Conservation (phyloP, 2,888 invertebrate species). For the Scaptomyza flava region DNA sequence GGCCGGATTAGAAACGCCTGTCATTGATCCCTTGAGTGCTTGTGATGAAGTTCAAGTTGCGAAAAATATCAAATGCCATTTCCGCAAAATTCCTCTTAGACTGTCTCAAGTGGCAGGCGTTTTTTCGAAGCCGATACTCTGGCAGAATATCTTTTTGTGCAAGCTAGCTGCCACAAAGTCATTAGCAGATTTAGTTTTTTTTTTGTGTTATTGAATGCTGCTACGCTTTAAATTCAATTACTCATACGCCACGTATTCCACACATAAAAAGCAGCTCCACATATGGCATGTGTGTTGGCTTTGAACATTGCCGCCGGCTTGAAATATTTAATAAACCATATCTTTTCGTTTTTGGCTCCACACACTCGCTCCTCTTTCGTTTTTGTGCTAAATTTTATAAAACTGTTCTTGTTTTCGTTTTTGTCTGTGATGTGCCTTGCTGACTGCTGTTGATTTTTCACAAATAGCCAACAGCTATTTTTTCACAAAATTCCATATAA, state of each 20-base stretch:
- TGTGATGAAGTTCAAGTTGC: slow-evolving; percentile 23
- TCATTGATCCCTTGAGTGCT: slow-evolving; percentile 47
- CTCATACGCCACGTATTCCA: slow-evolving; percentile 41
- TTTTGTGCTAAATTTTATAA: slow-evolving; percentile 45
- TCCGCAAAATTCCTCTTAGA: slow-evolving; percentile 48
- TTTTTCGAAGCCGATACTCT: slow-evolving; percentile 25
- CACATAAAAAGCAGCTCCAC: slow-evolving; percentile 29
- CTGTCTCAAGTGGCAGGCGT: slow-evolving; percentile 54
- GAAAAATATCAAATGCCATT: slow-evolving; percentile 19
- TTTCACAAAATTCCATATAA: slow-evolving; percentile 62
- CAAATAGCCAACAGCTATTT: slow-evolving; percentile 66
- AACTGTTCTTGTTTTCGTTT: slow-evolving; percentile 34
- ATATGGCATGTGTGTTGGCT: slow-evolving; percentile 55
- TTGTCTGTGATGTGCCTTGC: slow-evolving; percentile 20
- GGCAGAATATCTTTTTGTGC: neutral
- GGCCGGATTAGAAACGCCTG: slow-evolving; percentile 20
- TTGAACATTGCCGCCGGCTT: slow-evolving; percentile 54
- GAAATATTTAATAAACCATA: slow-evolving; percentile 73
- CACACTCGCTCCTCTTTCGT: neutral
- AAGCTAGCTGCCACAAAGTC: slow-evolving; percentile 38
- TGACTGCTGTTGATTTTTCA: slow-evolving; percentile 61
- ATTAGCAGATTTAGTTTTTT: slow-evolving; percentile 43
- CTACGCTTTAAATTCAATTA: slow-evolving; percentile 62
- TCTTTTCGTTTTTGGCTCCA: slow-evolving; percentile 48
- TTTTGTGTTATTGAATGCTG: slow-evolving; percentile 25